Conservation (phyloP, 2,113 vertebrate genomes). For the Limanda limanda region DNA sequence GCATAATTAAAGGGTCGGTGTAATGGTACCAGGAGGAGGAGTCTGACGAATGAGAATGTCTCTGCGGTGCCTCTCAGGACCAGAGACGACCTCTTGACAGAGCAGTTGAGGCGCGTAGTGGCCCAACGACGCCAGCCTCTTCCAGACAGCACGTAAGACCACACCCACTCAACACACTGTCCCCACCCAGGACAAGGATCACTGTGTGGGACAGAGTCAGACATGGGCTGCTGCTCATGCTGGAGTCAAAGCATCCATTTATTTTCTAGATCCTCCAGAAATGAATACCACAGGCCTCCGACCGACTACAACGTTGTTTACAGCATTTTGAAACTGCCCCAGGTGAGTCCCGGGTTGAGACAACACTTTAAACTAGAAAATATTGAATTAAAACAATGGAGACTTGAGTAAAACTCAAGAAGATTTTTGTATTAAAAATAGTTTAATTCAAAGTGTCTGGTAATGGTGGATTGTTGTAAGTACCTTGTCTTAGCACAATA, state of each 20-base stretch:
- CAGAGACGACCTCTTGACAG: constrained; percentile 52
- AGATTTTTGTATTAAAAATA: no score
- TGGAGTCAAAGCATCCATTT: constrained; percentile 28
- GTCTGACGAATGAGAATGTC: neutral
- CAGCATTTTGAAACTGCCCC: constrained; percentile 25
- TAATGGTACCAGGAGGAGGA: no score
- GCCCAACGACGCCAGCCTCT: neutral
- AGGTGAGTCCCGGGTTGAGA: constrained; percentile 44
- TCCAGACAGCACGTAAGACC: constrained; percentile 64
- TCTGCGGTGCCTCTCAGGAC: constrained; percentile 27
- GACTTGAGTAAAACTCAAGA: no score
- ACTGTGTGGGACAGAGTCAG: constrained; percentile 10
- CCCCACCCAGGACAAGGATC: constrained; percentile 9
- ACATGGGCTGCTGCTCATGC: constrained; percentile 12
- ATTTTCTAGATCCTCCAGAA: constrained; percentile 15
- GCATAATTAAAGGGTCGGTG: no score
- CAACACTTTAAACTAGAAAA: neutral
- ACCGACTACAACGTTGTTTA: constrained; percentile 43
- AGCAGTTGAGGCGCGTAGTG: neutral
- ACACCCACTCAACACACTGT: neutral
- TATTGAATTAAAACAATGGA: neutral
- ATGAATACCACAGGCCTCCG: constrained; percentile 30
- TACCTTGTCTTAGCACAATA: no score
- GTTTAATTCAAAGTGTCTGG: no score
- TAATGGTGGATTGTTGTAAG: no score